A percentile compares a stretch with the other conserved stretches of the same genome.
phyloP scores from a whole-genome alignment of 2,888 invertebrate species.

The Syrista parreyssii region DNA sequence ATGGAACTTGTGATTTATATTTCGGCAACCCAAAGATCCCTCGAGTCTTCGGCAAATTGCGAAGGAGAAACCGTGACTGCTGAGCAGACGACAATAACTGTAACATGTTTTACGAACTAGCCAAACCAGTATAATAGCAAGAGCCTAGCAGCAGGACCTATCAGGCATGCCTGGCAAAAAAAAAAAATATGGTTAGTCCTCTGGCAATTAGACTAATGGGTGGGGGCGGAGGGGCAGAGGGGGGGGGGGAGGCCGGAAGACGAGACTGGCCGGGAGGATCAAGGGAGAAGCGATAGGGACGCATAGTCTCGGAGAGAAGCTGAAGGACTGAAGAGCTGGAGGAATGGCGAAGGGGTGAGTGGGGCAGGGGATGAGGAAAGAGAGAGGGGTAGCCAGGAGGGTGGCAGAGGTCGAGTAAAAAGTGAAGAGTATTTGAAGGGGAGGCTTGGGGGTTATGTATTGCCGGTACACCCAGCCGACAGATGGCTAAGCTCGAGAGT shows the following conservation, averaged over 20 bases:
- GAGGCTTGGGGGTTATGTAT: conserved; percentile 32
- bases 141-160: background rate
- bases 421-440: conserved; percentile 49
- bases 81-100: background rate
- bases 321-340: conserved; percentile 14
- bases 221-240: conserved; percentile 50
- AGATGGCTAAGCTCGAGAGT: conserved; percentile 24
- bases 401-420: conserved; percentile 37
- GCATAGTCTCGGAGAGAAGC: conserved; percentile 14
- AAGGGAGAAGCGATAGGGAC: conserved; percentile 28
- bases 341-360: conserved; percentile 23
- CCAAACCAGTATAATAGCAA: background rate
- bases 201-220: conserved; percentile 65
- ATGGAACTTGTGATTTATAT: background rate
- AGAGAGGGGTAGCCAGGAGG: conserved; percentile 16
- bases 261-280: conserved; percentile 30
- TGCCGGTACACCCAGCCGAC: conserved; percentile 21
- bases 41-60: background rate
- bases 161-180: too few species aligned
- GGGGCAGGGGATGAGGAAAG: conserved; percentile 19
- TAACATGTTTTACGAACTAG: background rate
- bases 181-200: conserved; percentile 58
- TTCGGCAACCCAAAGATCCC: background rate
- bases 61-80: background rate
- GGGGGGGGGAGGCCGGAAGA: conserved; percentile 28